Evolutionary conservation across 2,888 invertebrate species (phyloP), one percentile per base, ranked within the genome.

Genomic region (Agonopterix arenella): DNA sequence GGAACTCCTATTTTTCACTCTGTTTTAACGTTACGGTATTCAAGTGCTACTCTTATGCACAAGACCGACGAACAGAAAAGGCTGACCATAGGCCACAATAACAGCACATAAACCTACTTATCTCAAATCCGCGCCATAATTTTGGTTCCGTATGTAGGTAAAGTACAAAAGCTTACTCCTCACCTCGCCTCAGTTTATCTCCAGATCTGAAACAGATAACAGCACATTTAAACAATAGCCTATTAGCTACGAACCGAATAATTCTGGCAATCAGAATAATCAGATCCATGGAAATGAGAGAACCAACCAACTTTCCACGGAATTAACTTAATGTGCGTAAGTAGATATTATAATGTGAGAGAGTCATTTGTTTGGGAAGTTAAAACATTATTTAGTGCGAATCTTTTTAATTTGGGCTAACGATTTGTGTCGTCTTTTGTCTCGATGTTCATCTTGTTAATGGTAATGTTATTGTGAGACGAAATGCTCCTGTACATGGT

Each of bases 121-220:
- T 43, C 10, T 8, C 36, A 37, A 45, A 45, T 40, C 38, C 13
- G 16, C n/a, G 4, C 46, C 18, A 7, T 13, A 38, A 36, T 18
- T 42, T 47, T 40, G 40, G 40, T n/a, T 38, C 40, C 36, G 37
- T 40, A 46, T 46, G 28, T 42, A 36, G 47, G 42, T 11, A 46
- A 36, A 16, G 13, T 46, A 37, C 36, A 28, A 42, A 47, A 56
- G 60, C 66, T 64, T 60, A 64, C 70, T 71, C 75, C 69, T 66
- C 76, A 69, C 72, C 68, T 64, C 74, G 67, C 71, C 67, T 64
- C 55, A 49, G 59, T 44, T 58, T 68, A 72, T 76, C 76, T 64
- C 59, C 60, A 49, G 59, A 85, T 84, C 84, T 80, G 82, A 58
- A 82, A 81, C 66, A 80, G 72, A 81, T 74, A 76, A 76, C 57